Evolutionary conservation across 2,113 vertebrate genomes (phyloP).

Genomic region (Ciconia stormi): DNA sequence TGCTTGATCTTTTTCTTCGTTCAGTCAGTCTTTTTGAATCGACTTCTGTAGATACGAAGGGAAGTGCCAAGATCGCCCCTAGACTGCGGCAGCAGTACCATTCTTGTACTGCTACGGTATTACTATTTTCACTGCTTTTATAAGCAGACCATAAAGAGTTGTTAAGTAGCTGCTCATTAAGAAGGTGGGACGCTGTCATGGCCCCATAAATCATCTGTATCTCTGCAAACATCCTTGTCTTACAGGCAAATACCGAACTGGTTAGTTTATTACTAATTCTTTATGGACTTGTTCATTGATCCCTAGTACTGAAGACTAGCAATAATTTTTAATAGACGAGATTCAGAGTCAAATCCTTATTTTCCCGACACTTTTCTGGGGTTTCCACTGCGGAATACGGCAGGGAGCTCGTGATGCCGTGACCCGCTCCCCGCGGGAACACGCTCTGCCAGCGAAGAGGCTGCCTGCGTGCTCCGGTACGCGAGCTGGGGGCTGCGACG

Average conservation of each 20-base stretch:
- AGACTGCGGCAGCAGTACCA: background rate
- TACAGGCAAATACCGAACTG: fast-evolving
- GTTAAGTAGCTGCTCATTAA: background rate
- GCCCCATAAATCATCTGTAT: background rate
- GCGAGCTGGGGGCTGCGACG: background rate
- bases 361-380: background rate
- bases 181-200: background rate
- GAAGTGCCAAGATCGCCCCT: background rate
- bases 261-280: background rate
- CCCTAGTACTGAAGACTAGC: background rate
- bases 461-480: background rate
- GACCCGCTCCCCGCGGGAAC: fast-evolving
- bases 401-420: fast-evolving
- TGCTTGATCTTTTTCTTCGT: too few species aligned
- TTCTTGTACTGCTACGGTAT: background rate
- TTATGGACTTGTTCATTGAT: background rate
- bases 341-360: background rate
- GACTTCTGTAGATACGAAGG: background rate
- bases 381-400: background rate
- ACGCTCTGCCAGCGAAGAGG: background rate
- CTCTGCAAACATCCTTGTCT: too few species aligned
- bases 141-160: background rate
- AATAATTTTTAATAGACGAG: too few species aligned
- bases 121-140: background rate
- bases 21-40: fast-evolving